Evolutionary conservation across 2,797 vertebrate species (phyloP).

Genomic region (Atherinosoma microstoma): DNA sequence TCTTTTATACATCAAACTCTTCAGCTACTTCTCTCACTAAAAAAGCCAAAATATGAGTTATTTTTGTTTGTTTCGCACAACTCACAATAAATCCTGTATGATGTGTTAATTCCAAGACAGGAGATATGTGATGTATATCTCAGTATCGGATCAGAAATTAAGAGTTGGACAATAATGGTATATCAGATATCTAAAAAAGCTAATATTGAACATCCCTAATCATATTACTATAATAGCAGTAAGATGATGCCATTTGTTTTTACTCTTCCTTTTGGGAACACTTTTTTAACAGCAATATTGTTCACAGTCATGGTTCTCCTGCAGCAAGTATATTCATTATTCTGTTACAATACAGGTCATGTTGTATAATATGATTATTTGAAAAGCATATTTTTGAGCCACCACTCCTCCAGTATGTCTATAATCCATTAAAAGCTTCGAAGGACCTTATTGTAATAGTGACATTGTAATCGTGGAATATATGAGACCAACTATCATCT

Average conservation of each 20-base stretch:
- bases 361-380: neutral
- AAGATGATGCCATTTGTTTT: neutral
- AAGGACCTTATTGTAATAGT: slow-evolving; percentile 8
- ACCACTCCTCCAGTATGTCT: neutral
- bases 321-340: neutral
- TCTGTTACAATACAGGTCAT: neutral
- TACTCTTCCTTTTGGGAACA: neutral
- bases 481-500: slow-evolving; percentile 15
- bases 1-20: slow-evolving; percentile 10
- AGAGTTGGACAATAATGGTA: too few relatives aligned
- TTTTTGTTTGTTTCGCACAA: too few relatives aligned
- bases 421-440: slow-evolving; percentile 22
- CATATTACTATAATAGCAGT: neutral
- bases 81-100: too few relatives aligned
- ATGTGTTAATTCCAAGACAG: too few relatives aligned
- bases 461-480: slow-evolving; percentile 26
- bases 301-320: slow-evolving; percentile 13
- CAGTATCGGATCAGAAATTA: too few relatives aligned
- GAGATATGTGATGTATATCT: too few relatives aligned
- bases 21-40: too few relatives aligned
- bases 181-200: too few relatives aligned
- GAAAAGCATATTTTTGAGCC: neutral
- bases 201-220: too few relatives aligned
- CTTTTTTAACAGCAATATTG: neutral
- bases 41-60: too few relatives aligned